Evolutionary conservation across 2,113 vertebrate genomes (phyloP).

Genomic region (Pterocles burchelli): DNA sequence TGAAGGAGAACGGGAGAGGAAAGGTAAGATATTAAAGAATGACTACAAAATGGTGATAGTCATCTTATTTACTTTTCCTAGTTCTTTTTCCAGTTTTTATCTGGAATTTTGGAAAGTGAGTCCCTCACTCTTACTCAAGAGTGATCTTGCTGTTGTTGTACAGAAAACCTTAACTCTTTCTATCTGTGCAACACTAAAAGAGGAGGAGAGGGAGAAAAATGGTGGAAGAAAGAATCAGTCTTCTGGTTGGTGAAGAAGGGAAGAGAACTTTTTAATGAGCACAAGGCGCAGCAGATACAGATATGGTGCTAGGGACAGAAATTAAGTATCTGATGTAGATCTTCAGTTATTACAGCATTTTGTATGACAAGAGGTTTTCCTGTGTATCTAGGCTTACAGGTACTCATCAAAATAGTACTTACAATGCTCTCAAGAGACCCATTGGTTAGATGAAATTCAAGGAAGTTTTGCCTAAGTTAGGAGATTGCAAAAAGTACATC

Average conservation of each 20-base stretch:
- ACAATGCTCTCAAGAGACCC: not conserved
- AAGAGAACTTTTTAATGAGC: not conserved
- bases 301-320: not conserved
- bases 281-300: not conserved
- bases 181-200: not conserved
- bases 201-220: not conserved
- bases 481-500: not conserved
- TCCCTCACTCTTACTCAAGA: not conserved
- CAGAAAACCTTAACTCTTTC: not conserved
- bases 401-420: not conserved
- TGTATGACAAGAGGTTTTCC: not conserved
- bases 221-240: not conserved
- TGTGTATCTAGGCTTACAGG: not conserved
- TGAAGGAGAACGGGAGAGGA: constrained; percentile 78
- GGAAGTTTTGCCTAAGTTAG: not conserved
- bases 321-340: not conserved
- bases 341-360: not conserved
- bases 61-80: not conserved
- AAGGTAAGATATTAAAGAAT: constrained; percentile 78
- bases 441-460: not conserved
- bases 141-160: not conserved
- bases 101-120: constrained; percentile 21
- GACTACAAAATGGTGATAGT: constrained; percentile 32
- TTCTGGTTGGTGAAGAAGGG: not conserved
- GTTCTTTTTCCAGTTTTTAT: constrained; percentile 13